Base-by-base conservation (phyloP, 2,797 vertebrate genomes). In the Cirrhinus molitorella region DNA sequence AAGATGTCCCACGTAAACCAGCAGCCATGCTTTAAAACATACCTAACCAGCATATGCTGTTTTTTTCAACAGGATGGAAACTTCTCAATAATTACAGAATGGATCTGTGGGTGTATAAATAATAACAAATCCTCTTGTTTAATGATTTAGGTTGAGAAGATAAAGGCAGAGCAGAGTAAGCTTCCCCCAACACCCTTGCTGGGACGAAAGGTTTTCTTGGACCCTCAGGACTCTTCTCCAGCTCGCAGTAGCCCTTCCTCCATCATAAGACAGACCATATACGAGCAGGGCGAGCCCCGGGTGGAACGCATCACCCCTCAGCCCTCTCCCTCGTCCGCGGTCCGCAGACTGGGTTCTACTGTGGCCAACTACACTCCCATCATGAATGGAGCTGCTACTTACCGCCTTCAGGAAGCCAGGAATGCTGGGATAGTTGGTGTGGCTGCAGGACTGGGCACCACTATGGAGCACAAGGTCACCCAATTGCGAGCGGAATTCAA, bases 181-280 rank as follows among this genome's bases (percentile, higher is more conserved):
- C 95, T 96, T 2, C 97, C 97, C 0, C 95, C 97, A 1, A 99
- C 97, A 0, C 97, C 97, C 0, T 91, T 99, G 6, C 92, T 99
- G 74, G 96, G 96, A 17, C 96, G 97, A 12, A 98, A 97, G 85
- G 95, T 99, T 90, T 96, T 98, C 86, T 92, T 96, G 49, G 97
- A 97, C 49, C 95, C 96, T 16, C 92, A 94, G 80, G 88, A 97
- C 86, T 90, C 92, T 63, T 89, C 91, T 75, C 79, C 90, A 3
- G 85, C 74, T 45, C 90, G 90, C 0, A 90, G 89, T 87, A 93
- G 89, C 87, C 89, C 90, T 5, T 92, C 95, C 45, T 95, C 95
- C 0, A 92, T 96, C 70, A 90, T 94, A 82, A 92, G 95, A 86
- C 92, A 96, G 87, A 93, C 95, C 59, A 94, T 96, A 84, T 95